Evolutionary conservation across 2,888 invertebrate species (phyloP).

Genomic region (Phoronis australis): DNA sequence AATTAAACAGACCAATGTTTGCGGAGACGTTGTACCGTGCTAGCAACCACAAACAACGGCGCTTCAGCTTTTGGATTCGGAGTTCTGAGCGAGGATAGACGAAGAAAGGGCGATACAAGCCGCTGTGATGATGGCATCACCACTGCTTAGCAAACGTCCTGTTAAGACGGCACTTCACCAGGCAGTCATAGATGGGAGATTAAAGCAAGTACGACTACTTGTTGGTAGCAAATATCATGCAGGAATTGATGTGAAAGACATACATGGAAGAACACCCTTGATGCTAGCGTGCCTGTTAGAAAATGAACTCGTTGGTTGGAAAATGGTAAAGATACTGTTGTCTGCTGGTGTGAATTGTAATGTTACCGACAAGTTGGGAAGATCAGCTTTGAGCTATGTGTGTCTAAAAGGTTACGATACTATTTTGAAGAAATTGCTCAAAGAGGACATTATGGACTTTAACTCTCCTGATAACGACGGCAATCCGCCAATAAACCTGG

Average conservation of each 20-base stretch:
- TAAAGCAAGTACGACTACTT: conserved; percentile 46
- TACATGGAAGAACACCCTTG: conserved; percentile 44
- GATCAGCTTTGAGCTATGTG: conserved; percentile 44
- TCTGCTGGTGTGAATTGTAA: conserved; percentile 33
- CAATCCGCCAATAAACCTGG: conserved; percentile 42
- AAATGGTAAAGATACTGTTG: conserved; percentile 40
- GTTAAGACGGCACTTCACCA: conserved; percentile 50
- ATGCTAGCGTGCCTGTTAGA: conserved; percentile 45
- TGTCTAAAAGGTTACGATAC: conserved; percentile 39
- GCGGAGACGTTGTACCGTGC: too few species aligned
- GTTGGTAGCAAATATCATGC: conserved; percentile 39
- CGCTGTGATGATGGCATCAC: too few species aligned
- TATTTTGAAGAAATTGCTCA: conserved; percentile 31
- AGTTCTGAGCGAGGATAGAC: too few species aligned
- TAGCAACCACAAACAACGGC: too few species aligned
- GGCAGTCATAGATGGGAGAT: conserved; percentile 42
- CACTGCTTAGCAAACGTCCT: too few species aligned
- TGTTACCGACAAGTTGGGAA: conserved; percentile 35
- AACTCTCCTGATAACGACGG: conserved; percentile 46
- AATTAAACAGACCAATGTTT: too few species aligned
- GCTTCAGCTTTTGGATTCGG: too few species aligned
- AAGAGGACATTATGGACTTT: conserved; percentile 38
- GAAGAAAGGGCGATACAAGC: too few species aligned
- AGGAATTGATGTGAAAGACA: conserved; percentile 39
- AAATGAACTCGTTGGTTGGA: conserved; percentile 33